Conservation (phyloP, 2,888 invertebrate genomes). For the Acleris emargana region DNA sequence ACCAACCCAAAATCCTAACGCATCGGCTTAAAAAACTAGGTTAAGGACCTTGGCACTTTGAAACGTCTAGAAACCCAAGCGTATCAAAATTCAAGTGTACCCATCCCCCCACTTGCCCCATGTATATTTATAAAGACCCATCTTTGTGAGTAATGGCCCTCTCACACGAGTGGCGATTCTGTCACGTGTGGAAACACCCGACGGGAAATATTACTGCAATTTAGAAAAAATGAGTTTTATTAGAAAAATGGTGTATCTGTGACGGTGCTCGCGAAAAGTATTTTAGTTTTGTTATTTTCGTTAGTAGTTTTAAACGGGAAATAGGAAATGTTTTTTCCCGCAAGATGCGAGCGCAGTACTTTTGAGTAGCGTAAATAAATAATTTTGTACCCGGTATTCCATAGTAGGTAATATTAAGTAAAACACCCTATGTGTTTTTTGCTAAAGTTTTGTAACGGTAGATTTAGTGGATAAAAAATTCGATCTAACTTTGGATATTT, state of each 20-base stretch:
- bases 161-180: conserved; percentile 54
- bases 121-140: conserved; percentile 18
- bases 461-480: no score
- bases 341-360: no score
- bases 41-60: not conserved
- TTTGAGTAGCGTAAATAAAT: no score
- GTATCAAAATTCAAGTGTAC: conserved; percentile 2
- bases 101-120: conserved; percentile 1
- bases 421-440: no score
- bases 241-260: conserved; percentile 5
- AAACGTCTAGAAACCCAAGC: not conserved
- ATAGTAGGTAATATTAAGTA: no score
- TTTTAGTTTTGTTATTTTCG: not conserved
- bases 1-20: no score
- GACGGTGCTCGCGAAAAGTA: not conserved
- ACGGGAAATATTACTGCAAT: conserved; percentile 9
- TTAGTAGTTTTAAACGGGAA: not conserved
- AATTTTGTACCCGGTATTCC: no score
- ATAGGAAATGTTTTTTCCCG: no score
- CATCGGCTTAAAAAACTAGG: not conserved
- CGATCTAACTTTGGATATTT: no score
- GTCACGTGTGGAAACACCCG: conserved; percentile 40
- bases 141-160: conserved; percentile 43
- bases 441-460: no score
- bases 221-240: conserved; percentile 20